phyloP scores from a whole-genome alignment of 2,888 invertebrate genomes.

The Stictocephala bisonia region DNA sequence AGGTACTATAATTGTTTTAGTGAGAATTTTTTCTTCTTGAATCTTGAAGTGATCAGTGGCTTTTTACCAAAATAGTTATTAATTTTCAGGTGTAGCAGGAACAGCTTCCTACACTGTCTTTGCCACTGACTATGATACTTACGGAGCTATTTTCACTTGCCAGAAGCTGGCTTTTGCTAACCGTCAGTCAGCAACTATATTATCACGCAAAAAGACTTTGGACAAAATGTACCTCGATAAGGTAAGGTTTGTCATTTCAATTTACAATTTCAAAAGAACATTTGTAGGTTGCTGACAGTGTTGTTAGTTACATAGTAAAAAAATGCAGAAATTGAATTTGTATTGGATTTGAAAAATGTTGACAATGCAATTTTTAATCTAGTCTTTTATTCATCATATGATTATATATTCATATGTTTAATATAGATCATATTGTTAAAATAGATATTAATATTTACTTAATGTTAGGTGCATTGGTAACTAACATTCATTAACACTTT shows the following conservation, averaged over 20 bases:
- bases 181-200: constrained; percentile 81
- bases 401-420: background rate
- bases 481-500: too few relatives aligned
- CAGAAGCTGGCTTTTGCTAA: constrained; percentile 81
- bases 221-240: constrained; percentile 78
- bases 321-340: too few relatives aligned
- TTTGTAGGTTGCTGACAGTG: background rate
- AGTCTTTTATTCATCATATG: too few relatives aligned
- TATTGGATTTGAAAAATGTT: too few relatives aligned
- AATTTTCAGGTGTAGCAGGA: constrained; percentile 75
- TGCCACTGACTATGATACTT: constrained; percentile 78
- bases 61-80: too few relatives aligned
- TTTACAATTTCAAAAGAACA: background rate
- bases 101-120: constrained; percentile 80
- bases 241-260: constrained; percentile 65
- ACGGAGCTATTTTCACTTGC: constrained; percentile 83
- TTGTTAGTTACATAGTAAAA: background rate
- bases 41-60: too few relatives aligned
- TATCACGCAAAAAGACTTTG: constrained; percentile 78
- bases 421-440: background rate
- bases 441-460: background rate
- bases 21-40: too few relatives aligned
- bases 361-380: too few relatives aligned
- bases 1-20: too few relatives aligned
- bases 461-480: too few relatives aligned